Conservation (phyloP, 2,888 invertebrate genomes). For the Merodon equestris region DNA sequence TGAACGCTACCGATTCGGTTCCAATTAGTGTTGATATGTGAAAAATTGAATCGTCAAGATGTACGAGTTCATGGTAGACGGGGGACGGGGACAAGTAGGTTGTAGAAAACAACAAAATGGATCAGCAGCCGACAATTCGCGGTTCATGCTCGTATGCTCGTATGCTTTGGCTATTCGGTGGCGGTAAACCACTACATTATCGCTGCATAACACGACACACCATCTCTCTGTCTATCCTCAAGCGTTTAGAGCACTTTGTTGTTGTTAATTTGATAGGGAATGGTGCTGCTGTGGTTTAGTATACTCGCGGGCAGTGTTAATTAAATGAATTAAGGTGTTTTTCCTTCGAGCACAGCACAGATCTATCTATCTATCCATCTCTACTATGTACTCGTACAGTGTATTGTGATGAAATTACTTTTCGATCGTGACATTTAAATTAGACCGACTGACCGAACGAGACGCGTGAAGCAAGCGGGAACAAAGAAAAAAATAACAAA, state of each 20-base stretch:
- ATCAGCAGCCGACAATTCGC: slow-evolving; percentile 40
- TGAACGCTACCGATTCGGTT: slow-evolving; percentile 45
- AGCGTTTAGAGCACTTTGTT: neutral
- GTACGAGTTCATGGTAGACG: neutral
- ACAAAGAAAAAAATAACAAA: neutral
- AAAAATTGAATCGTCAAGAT: slow-evolving; percentile 58
- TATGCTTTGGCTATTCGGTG: too few species aligned
- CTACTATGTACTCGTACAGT: slow-evolving; percentile 13
- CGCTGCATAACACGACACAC: neutral
- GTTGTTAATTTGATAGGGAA: neutral
- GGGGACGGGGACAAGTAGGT: neutral
- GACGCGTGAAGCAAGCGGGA: too few species aligned
- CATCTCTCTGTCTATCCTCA: neutral
- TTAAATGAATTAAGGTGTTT: slow-evolving; percentile 62
- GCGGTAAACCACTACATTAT: too few species aligned
- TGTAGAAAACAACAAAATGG: slow-evolving; percentile 50
- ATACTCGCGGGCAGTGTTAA: slow-evolving; percentile 45
- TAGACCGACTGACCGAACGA: slow-evolving; percentile 47
- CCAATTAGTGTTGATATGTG: slow-evolving; percentile 63
- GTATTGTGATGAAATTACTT: slow-evolving; percentile 58
- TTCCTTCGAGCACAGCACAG: slow-evolving; percentile 18
- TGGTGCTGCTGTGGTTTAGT: slow-evolving; percentile 1
- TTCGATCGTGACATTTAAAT: slow-evolving; percentile 66
- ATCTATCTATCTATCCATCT: slow-evolving; percentile 23
- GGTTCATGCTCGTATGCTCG: too few species aligned